Evolutionary conservation across 2,888 invertebrate genomes (phyloP).

Genomic region (Spialia ferax): DNA sequence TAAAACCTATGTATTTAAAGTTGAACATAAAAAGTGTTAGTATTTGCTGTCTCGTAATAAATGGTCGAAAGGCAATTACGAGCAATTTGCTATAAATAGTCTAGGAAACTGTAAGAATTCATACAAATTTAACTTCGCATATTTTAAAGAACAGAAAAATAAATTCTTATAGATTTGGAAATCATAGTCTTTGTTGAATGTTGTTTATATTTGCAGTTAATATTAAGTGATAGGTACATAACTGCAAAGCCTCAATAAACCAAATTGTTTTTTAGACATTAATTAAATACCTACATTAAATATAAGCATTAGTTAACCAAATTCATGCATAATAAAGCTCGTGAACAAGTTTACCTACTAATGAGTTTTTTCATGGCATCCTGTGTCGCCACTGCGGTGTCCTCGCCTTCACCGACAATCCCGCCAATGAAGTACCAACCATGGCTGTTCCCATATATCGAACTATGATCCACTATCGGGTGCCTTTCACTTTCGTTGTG

Average conservation of each 20-base stretch:
- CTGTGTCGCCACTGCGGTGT: slow-evolving; percentile 89
- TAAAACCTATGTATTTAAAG: neutral
- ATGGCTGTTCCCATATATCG: slow-evolving; percentile 89
- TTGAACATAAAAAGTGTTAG: neutral
- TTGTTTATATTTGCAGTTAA: too few relatives aligned
- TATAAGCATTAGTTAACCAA: neutral
- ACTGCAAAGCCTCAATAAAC: too few relatives aligned
- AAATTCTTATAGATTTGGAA: neutral
- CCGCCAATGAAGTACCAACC: slow-evolving; percentile 96
- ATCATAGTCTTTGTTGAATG: neutral
- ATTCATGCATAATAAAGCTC: slow-evolving; percentile 54
- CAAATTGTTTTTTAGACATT: too few relatives aligned
- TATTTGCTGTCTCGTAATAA: too few relatives aligned
- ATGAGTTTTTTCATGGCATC: slow-evolving; percentile 92
- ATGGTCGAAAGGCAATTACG: neutral
- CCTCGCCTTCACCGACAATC: slow-evolving; percentile 90
- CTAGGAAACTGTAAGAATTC: too few relatives aligned
- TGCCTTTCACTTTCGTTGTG: slow-evolving; percentile 85
- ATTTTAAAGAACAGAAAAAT: too few relatives aligned
- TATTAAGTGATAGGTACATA: too few relatives aligned
- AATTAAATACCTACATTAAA: too few relatives aligned
- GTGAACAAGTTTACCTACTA: slow-evolving; percentile 90
- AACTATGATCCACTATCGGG: slow-evolving; percentile 87
- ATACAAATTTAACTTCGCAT: too few relatives aligned
- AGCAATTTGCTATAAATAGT: neutral